A percentile compares a stretch with the other conserved stretches of the same genome.
phyloP scores from a whole-genome alignment of 2,113 vertebrate genomes.

The Barbus barbus region DNA sequence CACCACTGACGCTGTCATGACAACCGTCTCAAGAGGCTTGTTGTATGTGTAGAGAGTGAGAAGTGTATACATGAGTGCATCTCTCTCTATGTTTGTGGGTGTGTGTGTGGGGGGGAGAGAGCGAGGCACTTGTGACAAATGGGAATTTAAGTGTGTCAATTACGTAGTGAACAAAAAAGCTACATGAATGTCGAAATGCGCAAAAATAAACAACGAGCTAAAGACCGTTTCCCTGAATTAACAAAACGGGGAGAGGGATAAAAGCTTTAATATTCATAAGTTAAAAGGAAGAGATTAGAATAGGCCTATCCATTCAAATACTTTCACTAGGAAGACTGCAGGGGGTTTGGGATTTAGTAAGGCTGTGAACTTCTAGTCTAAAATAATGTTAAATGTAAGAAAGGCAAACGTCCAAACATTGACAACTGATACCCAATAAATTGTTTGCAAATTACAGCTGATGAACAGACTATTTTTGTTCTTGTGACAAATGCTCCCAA shows the following conservation, averaged over 20 bases:
- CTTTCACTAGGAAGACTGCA: neutral
- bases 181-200: slow-evolving; percentile 28
- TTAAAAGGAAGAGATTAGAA: slow-evolving; percentile 9
- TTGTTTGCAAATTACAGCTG: slow-evolving; percentile 4
- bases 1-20: slow-evolving; percentile 50
- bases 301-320: neutral
- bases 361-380: neutral
- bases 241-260: neutral
- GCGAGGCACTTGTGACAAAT: slow-evolving; percentile 58
- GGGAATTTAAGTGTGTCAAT: slow-evolving; percentile 44
- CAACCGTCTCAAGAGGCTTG: slow-evolving; percentile 56
- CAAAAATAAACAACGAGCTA: slow-evolving; percentile 25
- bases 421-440: slow-evolving; percentile 14
- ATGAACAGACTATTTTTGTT: slow-evolving; percentile 12
- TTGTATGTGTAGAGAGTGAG: slow-evolving; percentile 54
- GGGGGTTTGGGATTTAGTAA: neutral
- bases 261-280: slow-evolving; percentile 15
- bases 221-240: neutral
- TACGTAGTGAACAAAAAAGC: slow-evolving; percentile 40
- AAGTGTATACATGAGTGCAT: slow-evolving; percentile 39
- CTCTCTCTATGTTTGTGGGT: slow-evolving; percentile 10
- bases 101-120: slow-evolving; percentile 14
- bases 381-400: neutral
- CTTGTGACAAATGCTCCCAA: neutral
- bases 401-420: neutral